A percentile compares a stretch with the other conserved stretches of the same genome.
These are phyloP conservation scores for Cynoglossus semilaevis DNA, from an alignment of 2,113 vertebrate genomes.

Conservation along the genomic window DNA sequence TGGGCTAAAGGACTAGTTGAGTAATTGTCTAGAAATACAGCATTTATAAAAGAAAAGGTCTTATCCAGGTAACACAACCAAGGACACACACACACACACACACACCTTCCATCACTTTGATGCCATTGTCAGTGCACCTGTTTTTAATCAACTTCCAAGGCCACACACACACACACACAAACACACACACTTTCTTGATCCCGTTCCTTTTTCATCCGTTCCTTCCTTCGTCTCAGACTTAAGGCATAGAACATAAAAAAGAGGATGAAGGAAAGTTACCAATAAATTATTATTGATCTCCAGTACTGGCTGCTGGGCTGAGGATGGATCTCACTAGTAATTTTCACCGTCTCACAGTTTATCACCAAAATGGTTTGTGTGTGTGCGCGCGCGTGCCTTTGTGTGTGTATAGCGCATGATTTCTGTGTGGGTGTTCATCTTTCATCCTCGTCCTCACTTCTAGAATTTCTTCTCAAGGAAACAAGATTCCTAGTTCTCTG, in stretches of 20 bases:
- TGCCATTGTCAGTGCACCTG: conserved; percentile 68
- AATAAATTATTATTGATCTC: conserved; percentile 74
- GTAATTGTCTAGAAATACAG: too few species aligned
- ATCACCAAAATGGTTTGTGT: conserved; percentile 58
- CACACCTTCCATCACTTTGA: conserved; percentile 68
- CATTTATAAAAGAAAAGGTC: too few species aligned
- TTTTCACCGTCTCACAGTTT: conserved; percentile 59
- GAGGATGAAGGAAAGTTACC: conserved; percentile 55
- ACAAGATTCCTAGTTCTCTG: neutral
- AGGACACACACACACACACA: conserved; percentile 17
- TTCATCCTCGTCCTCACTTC: conserved; percentile 15
- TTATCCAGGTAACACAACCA: too few species aligned
- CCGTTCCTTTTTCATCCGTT: conserved; percentile 30
- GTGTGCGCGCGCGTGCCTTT: conserved; percentile 7
- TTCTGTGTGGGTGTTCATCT: conserved; percentile 4
- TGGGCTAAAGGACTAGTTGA: too few species aligned
- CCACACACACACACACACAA: conserved; percentile 53
- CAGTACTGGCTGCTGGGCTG: conserved; percentile 42
- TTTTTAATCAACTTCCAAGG: conserved; percentile 75
- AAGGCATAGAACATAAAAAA: conserved; percentile 25
- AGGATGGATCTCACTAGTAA: conserved; percentile 61
- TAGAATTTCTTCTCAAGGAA: neutral
- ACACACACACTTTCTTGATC: conserved; percentile 54
- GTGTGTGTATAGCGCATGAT: conserved; percentile 21
- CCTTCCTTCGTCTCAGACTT: conserved; percentile 5